phyloP scores from a whole-genome alignment of 1,140 invertebrate species.

The Phortica variegata region DNA sequence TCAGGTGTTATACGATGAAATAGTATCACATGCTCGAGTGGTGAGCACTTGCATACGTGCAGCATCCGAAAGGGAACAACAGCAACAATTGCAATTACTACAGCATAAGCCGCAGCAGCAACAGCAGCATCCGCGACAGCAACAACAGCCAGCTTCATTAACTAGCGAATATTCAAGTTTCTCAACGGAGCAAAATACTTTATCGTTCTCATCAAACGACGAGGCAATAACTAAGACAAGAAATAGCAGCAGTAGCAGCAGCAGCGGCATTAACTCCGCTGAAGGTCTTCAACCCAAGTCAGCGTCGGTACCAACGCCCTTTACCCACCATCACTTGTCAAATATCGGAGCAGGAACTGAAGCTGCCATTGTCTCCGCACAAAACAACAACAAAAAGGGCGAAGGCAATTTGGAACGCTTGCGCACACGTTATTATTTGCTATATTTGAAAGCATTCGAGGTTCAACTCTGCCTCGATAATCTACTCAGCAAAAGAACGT shows the following conservation, averaged over 20 bases:
- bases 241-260: slow-evolving; percentile 41
- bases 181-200: slow-evolving; percentile 12
- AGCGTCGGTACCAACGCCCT: slow-evolving; percentile 45
- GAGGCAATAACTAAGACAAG: slow-evolving; percentile 36
- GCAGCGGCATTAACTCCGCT: slow-evolving; percentile 41
- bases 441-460: slow-evolving; percentile 84
- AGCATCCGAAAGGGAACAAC: slow-evolving; percentile 45
- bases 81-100: slow-evolving; percentile 24
- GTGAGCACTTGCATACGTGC: slow-evolving; percentile 66
- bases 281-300: slow-evolving; percentile 31
- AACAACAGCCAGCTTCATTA: slow-evolving; percentile 32
- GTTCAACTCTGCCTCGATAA: slow-evolving; percentile 83
- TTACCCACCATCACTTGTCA: slow-evolving; percentile 1
- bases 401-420: slow-evolving; percentile 62
- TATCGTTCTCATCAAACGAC: slow-evolving; percentile 36
- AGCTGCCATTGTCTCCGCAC: background rate
- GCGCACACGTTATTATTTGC: slow-evolving; percentile 82
- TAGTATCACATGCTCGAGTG: slow-evolving; percentile 72
- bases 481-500: slow-evolving; percentile 56
- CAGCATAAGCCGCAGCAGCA: slow-evolving; percentile 32
- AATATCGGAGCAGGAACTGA: slow-evolving; percentile 2
- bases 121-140: slow-evolving; percentile 4
- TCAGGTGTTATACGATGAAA: slow-evolving; percentile 72
- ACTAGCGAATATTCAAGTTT: slow-evolving; percentile 48
- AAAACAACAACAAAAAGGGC: slow-evolving; percentile 26